phyloP scores from a whole-genome alignment of 1,140 invertebrate species.

The Sminthurinus signatus region DNA sequence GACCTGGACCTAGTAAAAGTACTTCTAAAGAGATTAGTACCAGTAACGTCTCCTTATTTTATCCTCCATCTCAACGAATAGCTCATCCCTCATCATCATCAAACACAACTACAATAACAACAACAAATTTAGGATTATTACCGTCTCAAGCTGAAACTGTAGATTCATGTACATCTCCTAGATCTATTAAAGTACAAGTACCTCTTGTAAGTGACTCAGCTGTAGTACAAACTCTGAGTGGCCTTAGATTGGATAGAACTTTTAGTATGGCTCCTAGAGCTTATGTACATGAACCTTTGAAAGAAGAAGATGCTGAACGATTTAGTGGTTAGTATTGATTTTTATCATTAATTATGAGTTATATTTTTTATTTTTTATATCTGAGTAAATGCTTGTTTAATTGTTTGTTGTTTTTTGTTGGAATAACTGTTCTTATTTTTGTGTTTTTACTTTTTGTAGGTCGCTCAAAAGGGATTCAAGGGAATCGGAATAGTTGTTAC shows the following conservation, averaged over 20 bases:
- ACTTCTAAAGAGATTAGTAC: not conserved
- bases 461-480: conserved; percentile 70
- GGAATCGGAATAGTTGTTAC: conserved; percentile 97
- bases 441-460: conserved; percentile 24
- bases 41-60: not conserved
- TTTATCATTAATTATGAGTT: too few species aligned
- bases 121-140: not conserved
- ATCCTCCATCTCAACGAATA: not conserved
- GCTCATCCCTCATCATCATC: not conserved
- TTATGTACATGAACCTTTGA: conserved; percentile 26
- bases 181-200: not conserved
- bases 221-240: not conserved
- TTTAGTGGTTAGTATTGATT: conserved; percentile 26
- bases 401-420: not conserved
- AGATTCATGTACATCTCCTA: not conserved
- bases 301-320: conserved; percentile 33
- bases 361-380: too few species aligned
- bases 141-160: not conserved
- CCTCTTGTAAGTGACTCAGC: not conserved
- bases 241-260: not conserved
- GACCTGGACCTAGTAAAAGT: not conserved
- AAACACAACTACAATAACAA: not conserved
- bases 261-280: not conserved
- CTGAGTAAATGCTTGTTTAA: too few species aligned
- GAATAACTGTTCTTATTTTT: not conserved